Percentiles rank a stretch among this genome's conserved stretches.
phyloP scores from a whole-genome alignment of 2,888 invertebrate genomes.

The Itoplectis maculator region DNA sequence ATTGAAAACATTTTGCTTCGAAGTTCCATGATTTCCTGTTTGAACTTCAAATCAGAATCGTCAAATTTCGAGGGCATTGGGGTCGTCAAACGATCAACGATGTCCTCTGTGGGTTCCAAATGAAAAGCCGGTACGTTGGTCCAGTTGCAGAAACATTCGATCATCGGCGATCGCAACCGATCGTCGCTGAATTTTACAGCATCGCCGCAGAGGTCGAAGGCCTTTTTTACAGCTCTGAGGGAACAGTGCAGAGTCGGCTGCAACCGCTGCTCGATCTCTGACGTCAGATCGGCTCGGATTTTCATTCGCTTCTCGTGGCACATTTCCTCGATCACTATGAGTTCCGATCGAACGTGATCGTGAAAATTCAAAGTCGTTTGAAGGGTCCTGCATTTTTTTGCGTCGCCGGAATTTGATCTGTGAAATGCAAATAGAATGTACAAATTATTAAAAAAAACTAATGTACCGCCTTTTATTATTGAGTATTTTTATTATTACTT shows the following conservation, averaged over 20 bases:
- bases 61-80: conserved; percentile 68
- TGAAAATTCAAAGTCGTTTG: conserved; percentile 54
- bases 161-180: conserved; percentile 14
- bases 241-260: conserved; percentile 49
- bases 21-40: conserved; percentile 70
- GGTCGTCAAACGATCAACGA: conserved; percentile 56
- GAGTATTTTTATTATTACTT: neutral
- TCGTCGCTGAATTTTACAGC: neutral
- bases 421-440: neutral
- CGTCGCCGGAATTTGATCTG: conserved; percentile 9
- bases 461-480: no score
- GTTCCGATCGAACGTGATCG: conserved; percentile 56
- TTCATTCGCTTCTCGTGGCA: conserved; percentile 65
- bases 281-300: conserved; percentile 64
- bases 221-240: conserved; percentile 31
- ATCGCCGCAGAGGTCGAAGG: conserved; percentile 25
- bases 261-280: conserved; percentile 54
- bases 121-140: conserved; percentile 54
- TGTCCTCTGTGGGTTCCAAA: conserved; percentile 65
- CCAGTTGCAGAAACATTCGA: conserved; percentile 64
- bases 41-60: conserved; percentile 72
- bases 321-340: conserved; percentile 65
- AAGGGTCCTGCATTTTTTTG: conserved; percentile 1
- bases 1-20: conserved; percentile 69
- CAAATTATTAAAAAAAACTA: no score